A percentile compares a stretch with the other conserved stretches of the same genome.
Evolutionary conservation across 2,888 invertebrate species (phyloP).

Genomic region (Mycalesis mineus): DNA sequence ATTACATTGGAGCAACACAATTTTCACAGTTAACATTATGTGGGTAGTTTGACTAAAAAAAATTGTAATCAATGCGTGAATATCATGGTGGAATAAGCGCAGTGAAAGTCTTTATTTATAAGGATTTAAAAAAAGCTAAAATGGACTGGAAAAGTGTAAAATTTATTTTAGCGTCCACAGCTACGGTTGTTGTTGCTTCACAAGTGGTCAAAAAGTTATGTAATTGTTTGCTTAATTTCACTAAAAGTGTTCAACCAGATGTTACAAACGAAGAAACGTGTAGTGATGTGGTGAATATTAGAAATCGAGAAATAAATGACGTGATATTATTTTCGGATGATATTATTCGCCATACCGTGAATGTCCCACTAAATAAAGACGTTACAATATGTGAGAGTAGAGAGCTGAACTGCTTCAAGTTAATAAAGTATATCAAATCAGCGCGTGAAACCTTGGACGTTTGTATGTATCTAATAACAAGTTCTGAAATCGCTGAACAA

Average conservation of each 20-base stretch:
- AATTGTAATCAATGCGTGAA: slow-evolving; percentile 49
- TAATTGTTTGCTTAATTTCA: slow-evolving; percentile 51
- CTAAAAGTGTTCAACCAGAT: slow-evolving; percentile 39
- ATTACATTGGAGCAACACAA: not conserved
- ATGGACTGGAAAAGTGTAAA: slow-evolving; percentile 72
- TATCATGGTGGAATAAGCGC: slow-evolving; percentile 52
- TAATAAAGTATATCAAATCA: slow-evolving; percentile 69
- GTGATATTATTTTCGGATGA: slow-evolving; percentile 72
- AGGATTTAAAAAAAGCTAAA: slow-evolving; percentile 24
- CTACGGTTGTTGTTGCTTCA: slow-evolving; percentile 60
- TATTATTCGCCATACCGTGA: slow-evolving; percentile 56
- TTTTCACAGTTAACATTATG: slow-evolving; percentile 27
- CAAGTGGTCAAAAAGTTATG: slow-evolving; percentile 63
- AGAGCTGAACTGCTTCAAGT: slow-evolving; percentile 67
- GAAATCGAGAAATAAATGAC: slow-evolving; percentile 68
- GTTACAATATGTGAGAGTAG: slow-evolving; percentile 64
- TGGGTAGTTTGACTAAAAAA: slow-evolving; percentile 39
- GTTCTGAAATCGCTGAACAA: slow-evolving; percentile 67
- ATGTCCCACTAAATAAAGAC: slow-evolving; percentile 58
- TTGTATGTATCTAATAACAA: slow-evolving; percentile 73
- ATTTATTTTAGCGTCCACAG: slow-evolving; percentile 62
- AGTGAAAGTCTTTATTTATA: slow-evolving; percentile 8
- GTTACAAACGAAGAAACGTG: slow-evolving; percentile 45
- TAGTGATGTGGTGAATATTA: slow-evolving; percentile 51
- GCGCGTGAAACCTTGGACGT: slow-evolving; percentile 71